Base-by-base conservation (phyloP, 2,797 vertebrate species). In the Pseudopleuronectes americanus region DNA sequence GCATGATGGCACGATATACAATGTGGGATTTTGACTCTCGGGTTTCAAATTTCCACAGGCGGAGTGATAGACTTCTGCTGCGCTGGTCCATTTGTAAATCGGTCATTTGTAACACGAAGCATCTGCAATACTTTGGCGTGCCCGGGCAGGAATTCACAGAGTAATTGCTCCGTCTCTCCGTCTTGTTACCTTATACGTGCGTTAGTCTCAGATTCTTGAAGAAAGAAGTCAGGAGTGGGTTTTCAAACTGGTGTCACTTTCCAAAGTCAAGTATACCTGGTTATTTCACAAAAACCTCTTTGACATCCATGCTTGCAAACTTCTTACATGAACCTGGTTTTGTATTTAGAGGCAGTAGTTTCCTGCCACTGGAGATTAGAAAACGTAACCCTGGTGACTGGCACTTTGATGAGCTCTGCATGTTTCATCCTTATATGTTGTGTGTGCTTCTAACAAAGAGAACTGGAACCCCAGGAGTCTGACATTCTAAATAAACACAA, bases 361-460 rank as follows among this genome's bases (percentile, higher is more conserved):
- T 81, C 43, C 86, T 68, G 87, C 83, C 67, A 62, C 84, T 94
- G 94, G 94, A 95, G 83, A 93, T 96, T 78, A 95, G 93, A 89
- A 94, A 95, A 74, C 52, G 13, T 76, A 90, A 95, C 74, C 93
- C 94, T 52, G 92, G 93, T 84, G 92, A 95, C 81, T 96, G 96
- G 94, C 93, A 95, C 77, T 96, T 94, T 87, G 95, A 96, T 57
- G 71, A 93, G 69, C 94, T 56, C 84, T 95, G 74, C 92, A 89
- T 82, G 83, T 95, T 68, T 76, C 43, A 56, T 84, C 65, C 63
- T 59, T 59, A 31, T 57, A 58, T 58, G 8, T 57, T 41, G 19
- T 26, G 67, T 65, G 49, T 56, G 28, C 5, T 21, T 53, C 23
- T 54, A 31, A 80, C 47, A 78, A 64, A 56, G 51, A 58, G 2